Evolutionary conservation across 2,113 vertebrate species (phyloP).

Genomic region (Bufo gargarizans): DNA sequence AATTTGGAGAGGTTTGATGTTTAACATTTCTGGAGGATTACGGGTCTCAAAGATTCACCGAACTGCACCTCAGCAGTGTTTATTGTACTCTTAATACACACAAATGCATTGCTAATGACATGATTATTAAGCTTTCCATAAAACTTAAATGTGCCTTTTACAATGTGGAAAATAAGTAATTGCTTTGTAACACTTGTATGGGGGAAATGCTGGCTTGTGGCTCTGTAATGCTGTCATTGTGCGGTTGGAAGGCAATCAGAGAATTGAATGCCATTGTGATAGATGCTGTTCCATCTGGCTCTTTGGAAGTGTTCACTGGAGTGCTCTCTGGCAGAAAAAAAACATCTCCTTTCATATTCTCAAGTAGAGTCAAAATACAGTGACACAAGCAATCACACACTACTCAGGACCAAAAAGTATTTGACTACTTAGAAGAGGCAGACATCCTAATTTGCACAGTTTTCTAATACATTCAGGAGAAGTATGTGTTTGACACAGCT

Average conservation of each 20-base stretch:
- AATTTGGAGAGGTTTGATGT: background rate
- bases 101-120: constrained; percentile 39
- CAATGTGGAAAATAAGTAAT: constrained; percentile 47
- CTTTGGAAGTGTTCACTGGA: constrained; percentile 56
- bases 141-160: constrained; percentile 41
- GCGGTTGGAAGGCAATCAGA: constrained; percentile 67
- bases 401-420: constrained; percentile 48
- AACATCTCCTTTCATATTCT: constrained; percentile 61
- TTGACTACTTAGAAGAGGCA: constrained; percentile 51
- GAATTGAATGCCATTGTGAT: constrained; percentile 62
- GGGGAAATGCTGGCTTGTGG: constrained; percentile 48
- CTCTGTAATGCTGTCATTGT: constrained; percentile 53
- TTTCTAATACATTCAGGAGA: constrained; percentile 36
- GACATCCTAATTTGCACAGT: constrained; percentile 50
- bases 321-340: constrained; percentile 62
- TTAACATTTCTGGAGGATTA: constrained; percentile 5
- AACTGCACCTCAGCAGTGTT: background rate
- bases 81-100: constrained; percentile 16
- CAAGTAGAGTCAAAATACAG: constrained; percentile 62
- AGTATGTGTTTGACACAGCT: constrained; percentile 43
- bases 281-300: constrained; percentile 61
- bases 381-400: constrained; percentile 61
- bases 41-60: background rate
- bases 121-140: constrained; percentile 35
- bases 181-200: constrained; percentile 41